Percentiles rank a stretch among this genome's conserved stretches.
These are phyloP conservation scores for Vulpes lagopus DNA, from an alignment of 2,113 vertebrate genomes.

Conservation along the genomic window DNA sequence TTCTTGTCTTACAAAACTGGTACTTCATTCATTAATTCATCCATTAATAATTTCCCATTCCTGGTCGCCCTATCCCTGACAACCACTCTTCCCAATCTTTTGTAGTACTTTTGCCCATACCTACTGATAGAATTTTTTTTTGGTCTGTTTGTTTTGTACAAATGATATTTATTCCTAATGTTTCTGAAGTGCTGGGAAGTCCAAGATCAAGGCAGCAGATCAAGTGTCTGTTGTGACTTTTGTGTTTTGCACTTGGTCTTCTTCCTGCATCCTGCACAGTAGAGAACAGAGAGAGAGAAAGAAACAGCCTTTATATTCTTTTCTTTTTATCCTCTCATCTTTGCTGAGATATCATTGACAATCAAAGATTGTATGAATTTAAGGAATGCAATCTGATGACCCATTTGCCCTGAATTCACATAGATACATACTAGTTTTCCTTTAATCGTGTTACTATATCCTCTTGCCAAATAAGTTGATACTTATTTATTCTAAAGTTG, in stretches of 20 bases:
- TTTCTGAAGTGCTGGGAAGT: background rate
- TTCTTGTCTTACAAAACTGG: background rate
- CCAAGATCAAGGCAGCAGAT: background rate
- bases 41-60: background rate
- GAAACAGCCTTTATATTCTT: background rate
- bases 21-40: background rate
- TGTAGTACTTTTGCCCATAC: background rate
- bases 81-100: background rate
- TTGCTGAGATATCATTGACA: background rate
- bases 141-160: background rate
- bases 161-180: background rate
- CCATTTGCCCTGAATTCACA: background rate
- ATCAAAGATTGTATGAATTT: background rate
- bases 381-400: background rate
- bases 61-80: background rate
- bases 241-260: background rate
- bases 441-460: background rate
- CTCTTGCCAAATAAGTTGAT: background rate
- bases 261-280: background rate
- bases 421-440: background rate
- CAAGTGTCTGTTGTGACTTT: background rate
- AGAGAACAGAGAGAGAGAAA: background rate
- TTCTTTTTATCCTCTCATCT: background rate
- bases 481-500: slow-evolving; percentile 3
- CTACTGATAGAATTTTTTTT: background rate